Percentiles rank a stretch among this genome's conserved stretches.
Evolutionary conservation across 2,797 vertebrate species (phyloP).

Genomic region (Spheniscus humboldti): DNA sequence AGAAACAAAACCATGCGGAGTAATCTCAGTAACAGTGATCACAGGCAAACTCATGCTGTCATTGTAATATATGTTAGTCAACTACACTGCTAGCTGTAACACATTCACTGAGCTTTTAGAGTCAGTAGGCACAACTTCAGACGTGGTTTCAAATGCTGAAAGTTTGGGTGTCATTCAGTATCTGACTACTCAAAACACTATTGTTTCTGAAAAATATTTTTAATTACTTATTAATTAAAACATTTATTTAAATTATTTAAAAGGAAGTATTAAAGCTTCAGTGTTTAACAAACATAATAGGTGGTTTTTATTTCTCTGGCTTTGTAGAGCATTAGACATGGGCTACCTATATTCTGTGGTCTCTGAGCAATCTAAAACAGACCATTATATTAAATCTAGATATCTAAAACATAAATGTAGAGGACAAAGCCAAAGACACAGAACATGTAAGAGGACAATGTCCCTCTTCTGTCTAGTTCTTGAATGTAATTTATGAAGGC

Average conservation of each 20-base stretch:
- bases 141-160: neutral
- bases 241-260: neutral
- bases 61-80: neutral
- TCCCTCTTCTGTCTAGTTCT: neutral
- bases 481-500: conserved; percentile 3
- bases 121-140: neutral
- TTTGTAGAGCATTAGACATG: neutral
- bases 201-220: neutral
- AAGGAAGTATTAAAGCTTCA: neutral
- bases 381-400: neutral
- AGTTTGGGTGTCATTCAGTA: neutral
- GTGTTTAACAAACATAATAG: neutral
- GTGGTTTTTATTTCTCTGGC: neutral
- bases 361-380: neutral
- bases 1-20: neutral
- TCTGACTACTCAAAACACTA: neutral
- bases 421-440: neutral
- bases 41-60: neutral
- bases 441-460: neutral
- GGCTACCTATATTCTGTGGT: neutral
- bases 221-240: neutral
- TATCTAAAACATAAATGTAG: neutral
- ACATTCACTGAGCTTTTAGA: neutral
- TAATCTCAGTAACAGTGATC: neutral
- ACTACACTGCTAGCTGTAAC: neutral